A percentile compares a stretch with the other conserved stretches of the same genome.
Evolutionary conservation across 1,140 invertebrate species (phyloP).

Genomic region (Polypedilum vanderplanki): DNA sequence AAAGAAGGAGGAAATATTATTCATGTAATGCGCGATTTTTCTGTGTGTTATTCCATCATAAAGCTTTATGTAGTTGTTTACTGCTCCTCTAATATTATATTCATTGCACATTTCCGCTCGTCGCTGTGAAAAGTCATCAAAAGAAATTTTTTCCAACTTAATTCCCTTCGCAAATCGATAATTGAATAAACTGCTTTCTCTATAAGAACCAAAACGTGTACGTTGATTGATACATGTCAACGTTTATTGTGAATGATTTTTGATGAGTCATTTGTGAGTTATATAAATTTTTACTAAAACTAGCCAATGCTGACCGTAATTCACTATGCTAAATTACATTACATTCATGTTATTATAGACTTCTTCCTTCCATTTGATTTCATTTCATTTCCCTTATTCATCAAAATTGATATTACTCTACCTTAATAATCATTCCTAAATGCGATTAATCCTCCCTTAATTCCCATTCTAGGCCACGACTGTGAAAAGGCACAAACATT

Average conservation of each 20-base stretch:
- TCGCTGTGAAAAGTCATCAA: slow-evolving; percentile 15
- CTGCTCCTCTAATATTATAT: slow-evolving; percentile 3
- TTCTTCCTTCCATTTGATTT: background rate
- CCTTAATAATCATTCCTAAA: slow-evolving; percentile 1
- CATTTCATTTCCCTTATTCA: background rate
- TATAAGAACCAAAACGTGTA: no score
- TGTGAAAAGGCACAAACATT: no score
- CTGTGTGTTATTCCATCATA: slow-evolving; percentile 28
- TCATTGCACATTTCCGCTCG: slow-evolving; percentile 27
- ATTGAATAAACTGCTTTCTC: background rate
- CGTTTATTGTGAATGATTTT: no score
- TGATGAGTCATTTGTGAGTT: no score
- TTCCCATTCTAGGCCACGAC: background rate
- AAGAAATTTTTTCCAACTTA: background rate
- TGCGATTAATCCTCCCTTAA: background rate
- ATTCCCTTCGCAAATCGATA: background rate
- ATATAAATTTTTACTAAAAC: no score
- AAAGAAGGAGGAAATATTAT: slow-evolving; percentile 21
- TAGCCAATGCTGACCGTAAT: no score
- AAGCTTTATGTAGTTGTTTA: slow-evolving; percentile 28
- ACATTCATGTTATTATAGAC: no score
- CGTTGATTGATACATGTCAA: no score
- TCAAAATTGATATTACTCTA: background rate
- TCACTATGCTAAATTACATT: no score
- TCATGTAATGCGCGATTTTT: slow-evolving; percentile 25